Conservation (phyloP, 2,797 vertebrate genomes). For the Pantherophis vulpinus region DNA sequence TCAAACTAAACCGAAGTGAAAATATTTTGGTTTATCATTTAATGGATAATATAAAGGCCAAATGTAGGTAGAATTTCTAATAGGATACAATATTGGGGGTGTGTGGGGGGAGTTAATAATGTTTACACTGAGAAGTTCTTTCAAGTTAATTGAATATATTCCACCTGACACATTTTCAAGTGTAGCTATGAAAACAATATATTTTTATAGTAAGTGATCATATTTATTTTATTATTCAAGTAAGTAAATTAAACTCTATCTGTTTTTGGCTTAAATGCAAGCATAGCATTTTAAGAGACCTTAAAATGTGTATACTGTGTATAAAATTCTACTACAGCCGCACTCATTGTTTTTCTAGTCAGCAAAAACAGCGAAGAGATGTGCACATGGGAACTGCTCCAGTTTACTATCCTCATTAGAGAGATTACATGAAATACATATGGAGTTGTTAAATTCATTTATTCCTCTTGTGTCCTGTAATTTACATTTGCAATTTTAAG, state of each 20-base stretch:
- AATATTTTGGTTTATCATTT: neutral
- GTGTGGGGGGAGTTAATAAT: neutral
- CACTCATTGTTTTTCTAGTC: neutral
- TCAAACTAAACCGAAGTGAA: slow-evolving; percentile 1
- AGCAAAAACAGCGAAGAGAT: neutral
- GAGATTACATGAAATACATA: neutral
- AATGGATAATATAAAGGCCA: neutral
- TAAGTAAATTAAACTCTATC: neutral
- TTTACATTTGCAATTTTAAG: slow-evolving; percentile 32
- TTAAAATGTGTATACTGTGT: neutral
- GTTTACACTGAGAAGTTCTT: neutral
- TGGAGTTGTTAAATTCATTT: slow-evolving; percentile 7
- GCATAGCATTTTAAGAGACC: neutral
- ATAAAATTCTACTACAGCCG: neutral
- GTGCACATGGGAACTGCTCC: neutral
- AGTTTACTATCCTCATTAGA: slow-evolving; percentile 11
- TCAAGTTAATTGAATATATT: neutral
- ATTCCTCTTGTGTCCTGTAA: slow-evolving; percentile 2
- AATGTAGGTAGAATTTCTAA: neutral
- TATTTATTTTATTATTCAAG: neutral
- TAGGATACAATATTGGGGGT: neutral
- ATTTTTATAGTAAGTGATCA: neutral
- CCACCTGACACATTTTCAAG: neutral
- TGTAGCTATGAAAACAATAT: neutral
- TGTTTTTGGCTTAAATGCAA: neutral